Conservation (phyloP, 2,797 vertebrate genomes). For the Oreonectes daqikongensis region DNA sequence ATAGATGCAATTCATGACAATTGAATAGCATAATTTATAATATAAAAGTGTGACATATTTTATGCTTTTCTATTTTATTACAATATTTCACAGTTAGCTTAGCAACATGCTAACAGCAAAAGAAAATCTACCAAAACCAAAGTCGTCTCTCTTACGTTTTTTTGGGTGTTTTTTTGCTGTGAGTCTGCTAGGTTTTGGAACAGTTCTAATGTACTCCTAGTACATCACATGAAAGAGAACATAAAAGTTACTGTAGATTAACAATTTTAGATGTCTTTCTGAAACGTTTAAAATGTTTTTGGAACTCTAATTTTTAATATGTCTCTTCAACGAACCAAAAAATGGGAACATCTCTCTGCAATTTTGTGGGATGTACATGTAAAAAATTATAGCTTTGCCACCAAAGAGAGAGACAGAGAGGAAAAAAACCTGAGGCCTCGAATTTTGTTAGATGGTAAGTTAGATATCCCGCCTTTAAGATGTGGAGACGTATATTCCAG, state of each 20-base stretch:
- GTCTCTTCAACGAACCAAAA: constrained; percentile 43
- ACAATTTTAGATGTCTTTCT: background rate
- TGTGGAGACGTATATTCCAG: constrained; percentile 63
- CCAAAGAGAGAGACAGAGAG: constrained; percentile 27
- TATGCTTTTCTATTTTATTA: background rate
- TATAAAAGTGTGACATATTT: no score
- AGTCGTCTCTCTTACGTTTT: background rate
- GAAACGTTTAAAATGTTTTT: constrained; percentile 12
- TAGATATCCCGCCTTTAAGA: constrained; percentile 63
- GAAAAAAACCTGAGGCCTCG: constrained; percentile 35
- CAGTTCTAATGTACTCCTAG: background rate
- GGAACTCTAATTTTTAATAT: constrained; percentile 45
- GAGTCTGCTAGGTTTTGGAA: background rate
- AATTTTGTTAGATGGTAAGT: constrained; percentile 57
- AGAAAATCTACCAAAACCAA: background rate
- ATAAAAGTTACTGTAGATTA: background rate
- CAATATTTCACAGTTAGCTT: background rate
- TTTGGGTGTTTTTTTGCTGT: no score
- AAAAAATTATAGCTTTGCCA: constrained; percentile 47
- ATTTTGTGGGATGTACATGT: constrained; percentile 49
- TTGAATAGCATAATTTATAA: background rate
- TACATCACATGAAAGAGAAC: background rate
- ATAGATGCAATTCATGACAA: background rate
- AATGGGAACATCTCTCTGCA: constrained; percentile 48
- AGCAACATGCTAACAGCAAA: background rate